Percentiles rank a stretch among this genome's conserved stretches.
These are phyloP conservation scores for Arctocebus calabarensis DNA, from an alignment of 2,797 vertebrate genomes.

Conservation along the genomic window DNA sequence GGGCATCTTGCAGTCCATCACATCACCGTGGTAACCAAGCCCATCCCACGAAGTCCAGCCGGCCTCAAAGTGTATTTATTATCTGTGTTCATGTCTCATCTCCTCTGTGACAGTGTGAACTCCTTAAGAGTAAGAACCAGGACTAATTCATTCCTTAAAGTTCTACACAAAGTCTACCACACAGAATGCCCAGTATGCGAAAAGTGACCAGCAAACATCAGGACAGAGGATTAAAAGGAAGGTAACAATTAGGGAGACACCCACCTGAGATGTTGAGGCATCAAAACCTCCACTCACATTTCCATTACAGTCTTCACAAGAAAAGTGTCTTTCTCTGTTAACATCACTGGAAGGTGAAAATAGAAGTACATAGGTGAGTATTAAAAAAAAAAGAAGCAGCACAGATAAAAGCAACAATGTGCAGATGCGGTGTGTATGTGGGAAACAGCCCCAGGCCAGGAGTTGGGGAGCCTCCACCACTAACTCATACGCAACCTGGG, in stretches of 20 bases:
- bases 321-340: slow-evolving; percentile 94
- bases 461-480: background rate
- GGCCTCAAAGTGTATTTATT: background rate
- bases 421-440: background rate
- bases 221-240: background rate
- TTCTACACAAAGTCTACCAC: background rate
- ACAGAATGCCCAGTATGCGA: background rate
- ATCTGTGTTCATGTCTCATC: background rate
- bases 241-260: background rate
- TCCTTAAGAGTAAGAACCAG: background rate
- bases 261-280: slow-evolving; percentile 94
- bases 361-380: background rate
- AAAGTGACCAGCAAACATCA: background rate
- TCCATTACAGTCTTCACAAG: slow-evolving; percentile 96
- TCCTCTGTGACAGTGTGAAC: background rate
- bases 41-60: background rate
- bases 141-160: background rate
- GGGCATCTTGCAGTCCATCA: background rate
- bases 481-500: background rate
- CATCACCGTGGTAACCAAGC: background rate
- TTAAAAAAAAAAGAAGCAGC: background rate
- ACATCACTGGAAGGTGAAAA: slow-evolving; percentile 89
- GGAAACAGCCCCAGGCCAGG: background rate
- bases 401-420: background rate
- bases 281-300: slow-evolving; percentile 97